phyloP scores from a whole-genome alignment of 1,140 invertebrate genomes.

The Aphidius ervi region DNA sequence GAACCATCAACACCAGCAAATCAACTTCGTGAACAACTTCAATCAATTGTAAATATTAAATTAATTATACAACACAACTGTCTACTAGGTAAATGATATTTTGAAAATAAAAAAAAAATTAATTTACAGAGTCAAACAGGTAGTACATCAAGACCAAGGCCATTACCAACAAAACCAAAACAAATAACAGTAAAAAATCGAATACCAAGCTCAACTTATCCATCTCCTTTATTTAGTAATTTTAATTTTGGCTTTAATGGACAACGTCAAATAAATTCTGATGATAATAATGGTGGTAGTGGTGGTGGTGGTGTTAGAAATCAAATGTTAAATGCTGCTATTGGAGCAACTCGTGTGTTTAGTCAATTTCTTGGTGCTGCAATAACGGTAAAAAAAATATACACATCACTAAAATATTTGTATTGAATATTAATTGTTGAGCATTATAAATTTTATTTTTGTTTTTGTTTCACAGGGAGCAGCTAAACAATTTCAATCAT shows the following conservation, averaged over 20 bases:
- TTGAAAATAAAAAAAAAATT: no score
- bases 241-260: constrained; percentile 29
- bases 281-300: not conserved
- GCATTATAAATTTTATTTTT: constrained; percentile 8
- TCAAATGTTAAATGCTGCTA: constrained; percentile 64
- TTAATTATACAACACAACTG: no score
- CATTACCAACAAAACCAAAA: not conserved
- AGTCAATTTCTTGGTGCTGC: constrained; percentile 70
- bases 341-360: constrained; percentile 68
- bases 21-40: constrained; percentile 53
- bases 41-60: constrained; percentile 56
- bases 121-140: not conserved
- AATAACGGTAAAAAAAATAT: constrained; percentile 57
- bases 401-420: constrained; percentile 2
- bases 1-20: constrained; percentile 61
- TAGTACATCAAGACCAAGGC: constrained; percentile 19
- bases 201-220: constrained; percentile 45
- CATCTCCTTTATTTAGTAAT: constrained; percentile 44
- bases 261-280: constrained; percentile 18
- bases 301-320: constrained; percentile 49
- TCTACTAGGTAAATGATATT: no score
- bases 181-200: constrained; percentile 17
- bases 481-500: constrained; percentile 50
- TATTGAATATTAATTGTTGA: not conserved
- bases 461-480: constrained; percentile 47